Evolutionary conservation across 1,140 invertebrate genomes (phyloP).

Genomic region (Trachymyrmex cornetzi): DNA sequence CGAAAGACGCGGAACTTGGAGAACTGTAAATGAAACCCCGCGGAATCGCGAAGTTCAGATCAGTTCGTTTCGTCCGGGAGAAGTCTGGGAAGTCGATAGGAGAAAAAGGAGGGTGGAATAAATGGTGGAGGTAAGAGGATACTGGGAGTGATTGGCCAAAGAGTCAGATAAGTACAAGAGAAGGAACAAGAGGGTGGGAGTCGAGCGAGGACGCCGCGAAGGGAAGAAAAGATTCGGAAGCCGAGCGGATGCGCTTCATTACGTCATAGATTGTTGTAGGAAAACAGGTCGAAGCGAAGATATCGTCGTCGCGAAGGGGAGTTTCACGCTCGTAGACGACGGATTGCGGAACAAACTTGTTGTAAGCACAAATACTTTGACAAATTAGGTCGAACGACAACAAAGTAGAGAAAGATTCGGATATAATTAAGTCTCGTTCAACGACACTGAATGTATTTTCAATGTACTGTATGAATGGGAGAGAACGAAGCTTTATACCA

Average conservation of each 20-base stretch:
- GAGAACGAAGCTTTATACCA: neutral
- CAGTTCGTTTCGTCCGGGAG: conserved; percentile 47
- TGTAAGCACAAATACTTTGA: conserved; percentile 19
- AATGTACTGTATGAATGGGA: neutral
- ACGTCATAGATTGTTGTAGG: conserved; percentile 45
- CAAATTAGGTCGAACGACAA: conserved; percentile 28
- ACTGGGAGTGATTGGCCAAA: conserved; percentile 41
- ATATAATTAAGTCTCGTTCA: conserved; percentile 45
- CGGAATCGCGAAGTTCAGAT: conserved; percentile 54
- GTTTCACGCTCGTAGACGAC: conserved; percentile 12
- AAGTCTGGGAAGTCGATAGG: conserved; percentile 44
- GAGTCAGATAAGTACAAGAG: conserved; percentile 7
- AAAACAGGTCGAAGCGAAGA: conserved; percentile 35
- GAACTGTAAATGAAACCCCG: conserved; percentile 65
- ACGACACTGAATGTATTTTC: conserved; percentile 9
- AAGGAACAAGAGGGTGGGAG: neutral
- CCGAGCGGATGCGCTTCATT: conserved; percentile 52
- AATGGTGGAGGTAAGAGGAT: conserved; percentile 41
- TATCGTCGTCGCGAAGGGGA: conserved; percentile 13
- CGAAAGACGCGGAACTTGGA: conserved; percentile 54
- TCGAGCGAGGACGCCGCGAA: neutral
- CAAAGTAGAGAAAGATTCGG: conserved; percentile 10
- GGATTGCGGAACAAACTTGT: conserved; percentile 43
- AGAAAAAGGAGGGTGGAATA: conserved; percentile 7
- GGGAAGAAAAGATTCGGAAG: conserved; percentile 47